Evolutionary conservation across 1,140 invertebrate genomes (phyloP).

Genomic region (Lanistes nyassanus): DNA sequence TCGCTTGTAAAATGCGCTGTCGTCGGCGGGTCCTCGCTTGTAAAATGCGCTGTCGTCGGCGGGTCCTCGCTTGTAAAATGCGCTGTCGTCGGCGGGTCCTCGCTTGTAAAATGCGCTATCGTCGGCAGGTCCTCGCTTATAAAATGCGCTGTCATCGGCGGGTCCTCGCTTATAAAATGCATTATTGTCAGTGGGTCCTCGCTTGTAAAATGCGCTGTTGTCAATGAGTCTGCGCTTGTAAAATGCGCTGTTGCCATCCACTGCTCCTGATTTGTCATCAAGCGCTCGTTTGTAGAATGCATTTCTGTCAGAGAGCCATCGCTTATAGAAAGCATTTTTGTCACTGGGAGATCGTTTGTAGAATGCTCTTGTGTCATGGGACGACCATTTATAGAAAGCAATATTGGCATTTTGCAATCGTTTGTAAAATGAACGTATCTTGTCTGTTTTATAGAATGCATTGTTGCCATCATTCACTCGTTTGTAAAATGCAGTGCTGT

Average conservation of each 20-base stretch:
- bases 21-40: too few relatives aligned
- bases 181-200: too few relatives aligned
- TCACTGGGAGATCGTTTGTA: conserved; percentile 19
- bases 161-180: too few relatives aligned
- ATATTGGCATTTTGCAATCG: background rate
- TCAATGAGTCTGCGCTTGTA: conserved; percentile 17
- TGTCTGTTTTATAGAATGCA: conserved; percentile 20
- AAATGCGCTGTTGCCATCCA: conserved; percentile 14
- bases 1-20: too few relatives aligned
- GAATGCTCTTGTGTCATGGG: conserved; percentile 6
- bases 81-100: too few relatives aligned
- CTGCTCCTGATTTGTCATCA: background rate
- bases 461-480: background rate
- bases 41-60: too few relatives aligned
- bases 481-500: too few relatives aligned
- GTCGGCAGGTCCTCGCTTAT: too few relatives aligned
- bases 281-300: conserved; percentile 20
- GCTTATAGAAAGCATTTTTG: conserved; percentile 18
- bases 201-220: conserved; percentile 22
- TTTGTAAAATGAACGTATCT: conserved; percentile 8
- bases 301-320: background rate
- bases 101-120: too few relatives aligned
- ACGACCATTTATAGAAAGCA: conserved; percentile 6
- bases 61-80: too few relatives aligned
- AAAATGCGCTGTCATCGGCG: too few relatives aligned